A percentile compares a stretch with the other conserved stretches of the same genome.
Evolutionary conservation across 2,797 vertebrate species (phyloP).

Genomic region (Galaxias olidus): DNA sequence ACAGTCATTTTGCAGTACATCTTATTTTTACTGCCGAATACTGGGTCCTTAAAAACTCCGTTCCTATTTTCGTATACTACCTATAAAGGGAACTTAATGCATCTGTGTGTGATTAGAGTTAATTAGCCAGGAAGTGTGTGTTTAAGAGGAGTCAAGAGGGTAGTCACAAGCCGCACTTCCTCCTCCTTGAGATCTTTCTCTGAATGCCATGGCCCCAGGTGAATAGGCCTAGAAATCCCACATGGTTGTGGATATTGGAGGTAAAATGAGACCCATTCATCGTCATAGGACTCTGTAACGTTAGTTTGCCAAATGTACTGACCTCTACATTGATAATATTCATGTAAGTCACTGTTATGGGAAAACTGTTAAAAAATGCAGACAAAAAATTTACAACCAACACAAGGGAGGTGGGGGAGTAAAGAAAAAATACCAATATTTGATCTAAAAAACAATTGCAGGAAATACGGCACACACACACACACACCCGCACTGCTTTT

Average conservation of each 20-base stretch:
- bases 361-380: no score
- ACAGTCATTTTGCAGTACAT: neutral
- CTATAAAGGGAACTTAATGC: neutral
- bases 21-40: neutral
- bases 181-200: neutral
- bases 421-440: no score
- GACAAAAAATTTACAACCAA: no score
- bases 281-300: neutral
- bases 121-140: conserved; percentile 14
- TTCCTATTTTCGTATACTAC: no score
- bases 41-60: no score
- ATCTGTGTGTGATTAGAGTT: conserved; percentile 7
- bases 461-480: no score
- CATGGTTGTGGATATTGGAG: neutral
- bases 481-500: no score
- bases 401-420: no score
- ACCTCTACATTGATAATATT: neutral
- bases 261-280: conserved; percentile 12
- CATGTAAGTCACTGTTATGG: no score
- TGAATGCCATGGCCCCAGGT: conserved; percentile 3
- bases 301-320: neutral
- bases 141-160: neutral
- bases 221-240: neutral
- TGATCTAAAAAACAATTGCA: no score
- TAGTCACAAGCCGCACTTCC: neutral